These are phyloP conservation scores for Caenorhabditis angaria DNA, from an alignment of 2,888 invertebrate genomes.

Conservation along the genomic window DNA sequence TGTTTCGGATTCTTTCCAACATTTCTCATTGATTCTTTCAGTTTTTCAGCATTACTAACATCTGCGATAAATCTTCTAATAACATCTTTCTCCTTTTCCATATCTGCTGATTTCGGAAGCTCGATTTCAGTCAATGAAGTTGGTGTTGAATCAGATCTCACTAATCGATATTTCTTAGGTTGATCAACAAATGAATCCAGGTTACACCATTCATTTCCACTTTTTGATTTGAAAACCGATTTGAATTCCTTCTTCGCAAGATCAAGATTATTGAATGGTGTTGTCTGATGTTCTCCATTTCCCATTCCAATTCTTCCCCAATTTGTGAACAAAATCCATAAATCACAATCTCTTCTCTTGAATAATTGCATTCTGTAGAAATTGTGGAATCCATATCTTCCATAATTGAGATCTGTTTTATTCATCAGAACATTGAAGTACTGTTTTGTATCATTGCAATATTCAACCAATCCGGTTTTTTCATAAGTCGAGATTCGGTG, in stretches of 20 bases:
- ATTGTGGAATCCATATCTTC: constrained; percentile 75
- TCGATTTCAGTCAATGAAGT: constrained; percentile 37
- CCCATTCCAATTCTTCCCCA: constrained; percentile 76
- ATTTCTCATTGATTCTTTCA: constrained; percentile 38
- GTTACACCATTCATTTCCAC: constrained; percentile 73
- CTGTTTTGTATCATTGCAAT: constrained; percentile 49
- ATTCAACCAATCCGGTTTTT: constrained; percentile 57
- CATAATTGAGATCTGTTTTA: constrained; percentile 74
- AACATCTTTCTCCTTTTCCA: constrained; percentile 40
- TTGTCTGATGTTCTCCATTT: constrained; percentile 53
- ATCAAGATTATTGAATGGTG: constrained; percentile 49
- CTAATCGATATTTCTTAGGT: constrained; percentile 75
- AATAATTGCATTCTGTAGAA: constrained; percentile 77
- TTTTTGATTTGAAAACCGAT: constrained; percentile 75
- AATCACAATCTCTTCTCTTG: constrained; percentile 73
- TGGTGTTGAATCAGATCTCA: constrained; percentile 19
- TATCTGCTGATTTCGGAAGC: constrained; percentile 19
- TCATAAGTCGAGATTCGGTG: constrained; percentile 45
- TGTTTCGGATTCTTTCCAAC: not conserved
- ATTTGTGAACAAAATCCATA: constrained; percentile 76
- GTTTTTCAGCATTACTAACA: constrained; percentile 71
- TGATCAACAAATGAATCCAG: constrained; percentile 61
- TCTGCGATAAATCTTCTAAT: constrained; percentile 68
- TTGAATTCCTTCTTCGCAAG: constrained; percentile 75
- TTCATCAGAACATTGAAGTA: constrained; percentile 72